These are phyloP conservation scores for Gymnothorax javanicus DNA, from an alignment of 2,797 vertebrate species.

Conservation along the genomic window DNA sequence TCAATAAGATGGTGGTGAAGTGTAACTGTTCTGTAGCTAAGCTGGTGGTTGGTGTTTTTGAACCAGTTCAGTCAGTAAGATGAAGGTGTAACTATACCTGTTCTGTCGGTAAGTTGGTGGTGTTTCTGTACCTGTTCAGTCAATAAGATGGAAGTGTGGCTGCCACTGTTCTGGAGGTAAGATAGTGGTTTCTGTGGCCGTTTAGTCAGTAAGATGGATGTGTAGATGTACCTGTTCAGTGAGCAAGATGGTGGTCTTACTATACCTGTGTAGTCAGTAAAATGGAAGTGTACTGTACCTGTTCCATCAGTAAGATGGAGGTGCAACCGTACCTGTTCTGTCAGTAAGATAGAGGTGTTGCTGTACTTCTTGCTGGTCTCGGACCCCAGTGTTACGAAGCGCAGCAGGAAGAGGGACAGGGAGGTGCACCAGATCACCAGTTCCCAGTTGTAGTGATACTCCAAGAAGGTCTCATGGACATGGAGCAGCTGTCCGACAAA, in stretches of 20 bases:
- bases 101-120: neutral
- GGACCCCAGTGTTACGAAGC: slow-evolving; percentile 95
- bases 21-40: neutral
- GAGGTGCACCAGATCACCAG: slow-evolving; percentile 94
- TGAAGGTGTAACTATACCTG: neutral
- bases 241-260: slow-evolving; percentile 84
- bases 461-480: slow-evolving; percentile 91
- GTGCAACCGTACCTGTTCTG: slow-evolving; percentile 92
- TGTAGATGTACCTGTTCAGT: slow-evolving; percentile 74
- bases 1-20: neutral
- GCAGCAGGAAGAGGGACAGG: slow-evolving; percentile 90
- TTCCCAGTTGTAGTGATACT: slow-evolving; percentile 98
- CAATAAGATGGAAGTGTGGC: slow-evolving; percentile 55
- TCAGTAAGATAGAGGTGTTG: slow-evolving; percentile 98
- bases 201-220: neutral
- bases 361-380: slow-evolving; percentile 99
- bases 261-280: slow-evolving; percentile 82
- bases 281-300: slow-evolving; percentile 82
- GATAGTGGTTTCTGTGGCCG: slow-evolving; percentile 70
- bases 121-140: slow-evolving; percentile 71
- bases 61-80: neutral
- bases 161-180: neutral
- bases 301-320: slow-evolving; percentile 82
- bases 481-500: slow-evolving; percentile 83
- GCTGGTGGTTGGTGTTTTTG: neutral